Conservation (phyloP, 37 sponge, comb jelly and placozoan genomes). For the Mnemiopsis leidyi region DNA sequence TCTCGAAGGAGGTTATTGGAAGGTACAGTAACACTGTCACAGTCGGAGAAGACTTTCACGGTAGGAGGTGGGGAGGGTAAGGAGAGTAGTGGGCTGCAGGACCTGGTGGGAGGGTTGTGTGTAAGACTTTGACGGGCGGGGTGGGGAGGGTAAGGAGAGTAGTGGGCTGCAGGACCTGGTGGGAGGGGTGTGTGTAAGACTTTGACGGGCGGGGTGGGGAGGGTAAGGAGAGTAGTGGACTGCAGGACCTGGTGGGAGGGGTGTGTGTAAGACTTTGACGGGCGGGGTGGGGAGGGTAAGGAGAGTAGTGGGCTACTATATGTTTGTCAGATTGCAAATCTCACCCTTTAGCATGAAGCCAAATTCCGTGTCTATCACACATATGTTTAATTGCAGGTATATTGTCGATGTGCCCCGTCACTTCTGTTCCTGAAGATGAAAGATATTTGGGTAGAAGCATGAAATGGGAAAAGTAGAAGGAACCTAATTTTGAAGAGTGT, state of each 20-base stretch:
- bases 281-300: not conserved
- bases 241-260: constrained; percentile 25
- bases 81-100: not conserved
- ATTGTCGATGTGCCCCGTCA: constrained; percentile 57
- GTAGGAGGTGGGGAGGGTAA: not conserved
- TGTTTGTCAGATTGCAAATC: too few relatives aligned
- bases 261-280: too few relatives aligned
- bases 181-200: too few relatives aligned
- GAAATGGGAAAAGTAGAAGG: too few relatives aligned
- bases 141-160: not conserved
- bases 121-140: too few relatives aligned
- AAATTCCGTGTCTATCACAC: constrained; percentile 27
- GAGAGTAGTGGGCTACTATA: not conserved
- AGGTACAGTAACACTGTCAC: constrained; percentile 46
- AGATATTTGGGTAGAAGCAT: too few relatives aligned
- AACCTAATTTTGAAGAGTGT: too few relatives aligned
- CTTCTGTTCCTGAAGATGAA: constrained; percentile 43
- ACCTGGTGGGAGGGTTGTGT: too few relatives aligned
- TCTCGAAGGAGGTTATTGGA: not conserved
- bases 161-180: constrained; percentile 19
- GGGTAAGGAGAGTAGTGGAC: not conserved
- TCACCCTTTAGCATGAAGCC: constrained; percentile 49
- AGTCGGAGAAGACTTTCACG: not conserved
- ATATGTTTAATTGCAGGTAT: constrained; percentile 30
- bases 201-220: too few relatives aligned